Percentiles rank a stretch among this genome's conserved stretches.
These are phyloP conservation scores for Pygocentrus nattereri DNA, from an alignment of 2,797 vertebrate genomes.

Conservation along the genomic window DNA sequence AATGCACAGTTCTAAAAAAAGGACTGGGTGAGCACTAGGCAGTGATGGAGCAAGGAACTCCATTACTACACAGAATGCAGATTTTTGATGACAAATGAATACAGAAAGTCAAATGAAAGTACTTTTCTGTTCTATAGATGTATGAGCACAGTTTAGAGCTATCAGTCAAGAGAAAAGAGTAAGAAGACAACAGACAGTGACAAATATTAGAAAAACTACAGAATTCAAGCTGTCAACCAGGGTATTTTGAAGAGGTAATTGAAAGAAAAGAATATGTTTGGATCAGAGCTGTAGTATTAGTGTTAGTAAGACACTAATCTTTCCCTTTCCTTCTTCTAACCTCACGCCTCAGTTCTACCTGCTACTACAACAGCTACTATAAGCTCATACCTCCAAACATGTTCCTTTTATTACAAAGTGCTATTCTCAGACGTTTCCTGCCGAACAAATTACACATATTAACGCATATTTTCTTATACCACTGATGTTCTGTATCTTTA, in stretches of 20 bases:
- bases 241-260: conserved; percentile 67
- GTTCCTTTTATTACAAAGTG: conserved; percentile 73
- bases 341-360: conserved; percentile 32
- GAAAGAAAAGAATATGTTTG: conserved; percentile 69
- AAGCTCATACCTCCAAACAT: conserved; percentile 68
- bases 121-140: conserved; percentile 20
- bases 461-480: conserved; percentile 58
- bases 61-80: conserved; percentile 66
- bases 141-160: conserved; percentile 18
- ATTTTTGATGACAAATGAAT: conserved; percentile 36
- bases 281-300: conserved; percentile 74
- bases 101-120: conserved; percentile 42
- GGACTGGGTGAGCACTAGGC: conserved; percentile 80
- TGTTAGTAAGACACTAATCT: conserved; percentile 68
- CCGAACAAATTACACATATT: conserved; percentile 59
- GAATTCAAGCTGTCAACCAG: conserved; percentile 66
- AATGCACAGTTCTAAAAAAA: conserved; percentile 57
- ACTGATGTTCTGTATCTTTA: conserved; percentile 52
- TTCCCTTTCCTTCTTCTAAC: conserved; percentile 33
- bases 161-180: conserved; percentile 44
- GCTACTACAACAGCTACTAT: conserved; percentile 66
- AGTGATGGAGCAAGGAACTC: conserved; percentile 75
- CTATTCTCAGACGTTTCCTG: conserved; percentile 75
- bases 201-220: conserved; percentile 68
- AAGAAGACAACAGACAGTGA: conserved; percentile 54